phyloP scores from a whole-genome alignment of 2,113 vertebrate genomes.

The Sorex fumeus region DNA sequence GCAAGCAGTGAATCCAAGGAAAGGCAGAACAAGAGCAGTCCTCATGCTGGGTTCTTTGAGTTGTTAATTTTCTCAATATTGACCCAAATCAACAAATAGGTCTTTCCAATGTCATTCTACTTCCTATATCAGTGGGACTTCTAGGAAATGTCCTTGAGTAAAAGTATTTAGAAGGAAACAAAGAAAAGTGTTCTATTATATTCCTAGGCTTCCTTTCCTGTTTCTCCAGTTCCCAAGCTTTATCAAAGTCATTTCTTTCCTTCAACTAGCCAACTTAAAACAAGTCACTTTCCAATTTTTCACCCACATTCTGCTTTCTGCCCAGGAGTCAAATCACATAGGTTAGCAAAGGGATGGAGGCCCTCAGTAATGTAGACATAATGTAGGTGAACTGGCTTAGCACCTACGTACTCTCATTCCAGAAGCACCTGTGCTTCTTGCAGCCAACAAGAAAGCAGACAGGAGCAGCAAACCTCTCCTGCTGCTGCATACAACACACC shows the following conservation, averaged over 20 bases:
- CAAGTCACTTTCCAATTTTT: background rate
- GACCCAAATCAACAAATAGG: background rate
- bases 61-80: background rate
- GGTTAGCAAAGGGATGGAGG: background rate
- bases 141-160: background rate
- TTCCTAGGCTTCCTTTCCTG: background rate
- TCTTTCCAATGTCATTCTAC: background rate
- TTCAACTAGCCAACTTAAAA: background rate
- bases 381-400: background rate
- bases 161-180: background rate
- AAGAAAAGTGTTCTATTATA: background rate
- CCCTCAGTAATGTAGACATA: background rate
- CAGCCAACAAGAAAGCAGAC: background rate
- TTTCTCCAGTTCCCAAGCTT: background rate
- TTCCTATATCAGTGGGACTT: background rate
- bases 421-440: background rate
- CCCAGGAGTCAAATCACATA: background rate
- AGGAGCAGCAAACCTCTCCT: background rate
- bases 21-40: background rate
- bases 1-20: background rate
- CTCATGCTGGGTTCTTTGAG: slow-evolving; percentile 80
- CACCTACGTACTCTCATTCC: background rate
- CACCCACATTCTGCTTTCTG: background rate
- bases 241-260: background rate
- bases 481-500: background rate